Evolutionary conservation across 2,113 vertebrate genomes (phyloP).

Genomic region (Cyprinodon variegatus): DNA sequence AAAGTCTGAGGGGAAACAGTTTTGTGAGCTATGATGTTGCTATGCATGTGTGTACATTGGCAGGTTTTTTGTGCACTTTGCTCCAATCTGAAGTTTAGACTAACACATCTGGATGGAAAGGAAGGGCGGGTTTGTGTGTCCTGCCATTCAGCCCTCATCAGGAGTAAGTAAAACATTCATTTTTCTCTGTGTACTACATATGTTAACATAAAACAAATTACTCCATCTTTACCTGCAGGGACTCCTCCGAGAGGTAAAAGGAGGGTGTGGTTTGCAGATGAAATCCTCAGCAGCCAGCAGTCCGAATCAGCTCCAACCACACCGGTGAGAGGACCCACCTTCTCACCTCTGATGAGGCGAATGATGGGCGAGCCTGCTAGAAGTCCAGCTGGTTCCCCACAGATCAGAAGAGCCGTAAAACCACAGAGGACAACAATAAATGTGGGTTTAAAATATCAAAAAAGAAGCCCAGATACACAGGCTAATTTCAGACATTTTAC

Average conservation of each 20-base stretch:
- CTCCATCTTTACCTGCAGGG: conserved; percentile 46
- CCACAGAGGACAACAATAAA: conserved; percentile 75
- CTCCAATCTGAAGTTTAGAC: conserved; percentile 92
- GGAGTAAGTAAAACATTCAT: conserved; percentile 80
- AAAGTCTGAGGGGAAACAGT: not conserved
- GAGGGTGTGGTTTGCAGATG: conserved; percentile 97
- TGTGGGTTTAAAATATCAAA: conserved; percentile 38
- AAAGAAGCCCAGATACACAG: not conserved
- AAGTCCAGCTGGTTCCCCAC: conserved; percentile 81
- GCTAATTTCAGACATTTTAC: too few relatives aligned
- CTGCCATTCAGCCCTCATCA: conserved; percentile 93
- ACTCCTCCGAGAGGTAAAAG: conserved; percentile 87
- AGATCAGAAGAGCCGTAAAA: conserved; percentile 64
- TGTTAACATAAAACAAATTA: not conserved
- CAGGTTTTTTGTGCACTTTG: conserved; percentile 95
- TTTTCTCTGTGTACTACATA: not conserved
- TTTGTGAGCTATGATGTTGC: not conserved
- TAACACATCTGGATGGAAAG: conserved; percentile 94
- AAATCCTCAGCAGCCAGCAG: conserved; percentile 87
- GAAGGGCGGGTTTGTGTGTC: conserved; percentile 95
- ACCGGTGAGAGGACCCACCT: conserved; percentile 83
- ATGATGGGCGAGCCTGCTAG: conserved; percentile 78
- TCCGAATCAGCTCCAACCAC: conserved; percentile 89
- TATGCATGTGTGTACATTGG: conserved; percentile 30
- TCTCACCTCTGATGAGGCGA: conserved; percentile 78